Percentiles rank a stretch among this genome's conserved stretches.
Evolutionary conservation across 1,140 invertebrate genomes (phyloP).

Genomic region (Piezodorus guildinii): DNA sequence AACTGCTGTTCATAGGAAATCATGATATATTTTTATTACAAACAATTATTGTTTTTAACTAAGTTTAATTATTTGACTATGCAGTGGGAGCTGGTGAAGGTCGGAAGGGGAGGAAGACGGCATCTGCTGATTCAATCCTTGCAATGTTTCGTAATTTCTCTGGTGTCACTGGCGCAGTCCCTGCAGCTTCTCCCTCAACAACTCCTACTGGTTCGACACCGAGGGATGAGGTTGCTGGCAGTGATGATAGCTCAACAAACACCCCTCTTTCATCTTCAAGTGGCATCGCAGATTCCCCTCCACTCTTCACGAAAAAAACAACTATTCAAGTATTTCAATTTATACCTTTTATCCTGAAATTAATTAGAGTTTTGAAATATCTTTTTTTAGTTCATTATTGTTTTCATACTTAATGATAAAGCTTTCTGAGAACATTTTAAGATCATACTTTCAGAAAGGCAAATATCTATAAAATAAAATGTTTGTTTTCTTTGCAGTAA

Average conservation of each 20-base stretch:
- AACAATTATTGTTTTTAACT: too few species aligned
- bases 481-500: too few species aligned
- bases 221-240: conserved; percentile 49
- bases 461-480: too few species aligned
- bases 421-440: too few species aligned
- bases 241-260: conserved; percentile 49
- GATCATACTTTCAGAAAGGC: too few species aligned
- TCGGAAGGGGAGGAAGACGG: conserved; percentile 36
- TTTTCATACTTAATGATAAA: too few species aligned
- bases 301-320: conserved; percentile 29
- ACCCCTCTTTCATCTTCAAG: conserved; percentile 43
- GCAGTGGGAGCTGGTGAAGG: neutral
- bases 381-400: too few species aligned
- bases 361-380: too few species aligned
- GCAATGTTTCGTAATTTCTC: conserved; percentile 57
- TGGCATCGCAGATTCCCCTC: conserved; percentile 43
- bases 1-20: too few species aligned
- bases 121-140: conserved; percentile 60
- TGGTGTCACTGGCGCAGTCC: conserved; percentile 39
- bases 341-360: too few species aligned
- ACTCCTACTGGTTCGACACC: conserved; percentile 50
- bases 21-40: too few species aligned
- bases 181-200: conserved; percentile 45
- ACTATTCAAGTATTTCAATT: conserved; percentile 9
- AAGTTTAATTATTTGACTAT: too few species aligned